These are phyloP conservation scores for Athalia cordata DNA, from an alignment of 2,888 invertebrate species.

Conservation along the genomic window DNA sequence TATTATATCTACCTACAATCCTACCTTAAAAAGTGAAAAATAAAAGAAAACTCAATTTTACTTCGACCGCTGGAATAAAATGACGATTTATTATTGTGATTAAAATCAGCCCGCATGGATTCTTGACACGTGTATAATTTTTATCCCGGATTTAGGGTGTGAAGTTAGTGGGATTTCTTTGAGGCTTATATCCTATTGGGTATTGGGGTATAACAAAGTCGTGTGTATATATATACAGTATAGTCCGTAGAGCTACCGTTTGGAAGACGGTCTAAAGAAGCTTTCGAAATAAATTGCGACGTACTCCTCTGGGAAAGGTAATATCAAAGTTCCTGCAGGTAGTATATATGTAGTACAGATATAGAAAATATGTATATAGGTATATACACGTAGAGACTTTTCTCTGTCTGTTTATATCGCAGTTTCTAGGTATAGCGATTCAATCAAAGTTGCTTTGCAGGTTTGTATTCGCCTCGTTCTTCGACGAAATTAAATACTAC, in stretches of 20 bases:
- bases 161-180: neutral
- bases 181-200: neutral
- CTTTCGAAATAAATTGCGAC: conserved; percentile 12
- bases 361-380: neutral
- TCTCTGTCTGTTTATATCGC: neutral
- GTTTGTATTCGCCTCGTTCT: conserved; percentile 41
- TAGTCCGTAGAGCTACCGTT: conserved; percentile 22
- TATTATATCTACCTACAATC: too few species aligned
- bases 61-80: too few species aligned
- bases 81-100: too few species aligned
- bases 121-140: neutral
- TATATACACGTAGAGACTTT: neutral
- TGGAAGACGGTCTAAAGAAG: neutral
- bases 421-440: conserved; percentile 5
- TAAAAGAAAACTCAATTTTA: too few species aligned
- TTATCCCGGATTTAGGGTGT: too few species aligned
- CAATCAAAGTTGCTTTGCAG: conserved; percentile 42
- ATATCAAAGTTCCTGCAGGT: conserved; percentile 36
- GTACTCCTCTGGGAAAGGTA: conserved; percentile 18
- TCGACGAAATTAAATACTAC: conserved; percentile 43
- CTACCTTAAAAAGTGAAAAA: too few species aligned
- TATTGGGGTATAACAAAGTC: conserved; percentile 15
- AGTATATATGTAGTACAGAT: too few species aligned
- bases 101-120: conserved; percentile 20
- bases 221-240: neutral